phyloP scores from a whole-genome alignment of 2,113 vertebrate species.

The Pterocles gutturalis region DNA sequence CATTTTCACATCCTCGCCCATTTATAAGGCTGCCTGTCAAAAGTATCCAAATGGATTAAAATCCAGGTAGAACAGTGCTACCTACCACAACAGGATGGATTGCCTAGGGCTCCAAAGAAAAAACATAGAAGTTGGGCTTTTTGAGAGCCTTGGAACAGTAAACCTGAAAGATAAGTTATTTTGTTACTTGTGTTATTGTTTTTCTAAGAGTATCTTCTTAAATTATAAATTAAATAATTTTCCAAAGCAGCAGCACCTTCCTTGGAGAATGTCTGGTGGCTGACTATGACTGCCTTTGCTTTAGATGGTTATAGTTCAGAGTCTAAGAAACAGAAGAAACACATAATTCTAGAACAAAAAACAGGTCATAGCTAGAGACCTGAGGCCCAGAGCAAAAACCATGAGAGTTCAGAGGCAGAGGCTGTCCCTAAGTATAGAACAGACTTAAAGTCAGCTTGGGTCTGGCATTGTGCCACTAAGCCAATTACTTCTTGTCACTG shows the following conservation, averaged over 20 bases:
- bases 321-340: background rate
- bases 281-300: background rate
- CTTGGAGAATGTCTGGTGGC: background rate
- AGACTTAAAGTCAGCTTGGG: background rate
- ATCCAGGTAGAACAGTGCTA: background rate
- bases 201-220: background rate
- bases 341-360: background rate
- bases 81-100: background rate
- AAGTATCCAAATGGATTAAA: background rate
- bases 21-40: background rate
- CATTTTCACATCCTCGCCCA: background rate
- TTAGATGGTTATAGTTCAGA: background rate
- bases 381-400: background rate
- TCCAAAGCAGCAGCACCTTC: background rate
- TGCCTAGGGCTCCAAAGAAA: background rate
- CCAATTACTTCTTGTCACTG: background rate
- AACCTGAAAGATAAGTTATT: background rate
- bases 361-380: background rate
- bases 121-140: background rate
- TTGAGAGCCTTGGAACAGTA: background rate
- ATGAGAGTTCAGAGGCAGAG: background rate
- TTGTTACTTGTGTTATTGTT: background rate
- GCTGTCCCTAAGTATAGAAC: background rate
- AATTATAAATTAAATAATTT: background rate
- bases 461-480: background rate